Conservation (phyloP, 2,113 vertebrate species). For the Ameiurus melas region DNA sequence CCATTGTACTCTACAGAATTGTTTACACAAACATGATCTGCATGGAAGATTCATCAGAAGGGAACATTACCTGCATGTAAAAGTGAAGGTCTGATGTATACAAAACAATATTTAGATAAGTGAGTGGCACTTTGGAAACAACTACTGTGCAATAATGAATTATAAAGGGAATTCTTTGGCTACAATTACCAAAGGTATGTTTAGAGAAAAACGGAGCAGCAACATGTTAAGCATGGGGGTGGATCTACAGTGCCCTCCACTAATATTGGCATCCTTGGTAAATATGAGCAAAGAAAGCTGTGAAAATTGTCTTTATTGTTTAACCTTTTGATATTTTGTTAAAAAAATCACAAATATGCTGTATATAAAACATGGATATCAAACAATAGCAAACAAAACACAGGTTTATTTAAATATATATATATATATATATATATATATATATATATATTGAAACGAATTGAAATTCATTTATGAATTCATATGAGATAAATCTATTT, state of each 20-base stretch:
- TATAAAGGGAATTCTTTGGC: background rate
- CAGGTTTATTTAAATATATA: no score
- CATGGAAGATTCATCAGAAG: background rate
- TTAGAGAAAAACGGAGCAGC: background rate
- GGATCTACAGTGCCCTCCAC: background rate
- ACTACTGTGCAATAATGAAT: background rate
- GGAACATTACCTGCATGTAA: background rate
- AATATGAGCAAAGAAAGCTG: no score
- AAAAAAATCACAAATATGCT: no score
- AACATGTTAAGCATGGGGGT: background rate
- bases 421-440: no score
- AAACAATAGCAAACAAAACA: no score
- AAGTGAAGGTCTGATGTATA: background rate
- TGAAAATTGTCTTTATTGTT: no score
- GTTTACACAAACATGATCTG: background rate
- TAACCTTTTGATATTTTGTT: no score
- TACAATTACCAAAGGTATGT: background rate
- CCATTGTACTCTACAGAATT: background rate
- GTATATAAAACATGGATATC: no score
- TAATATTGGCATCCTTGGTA: no score
- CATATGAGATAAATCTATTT: no score
- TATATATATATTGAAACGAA: no score
- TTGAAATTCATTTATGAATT: no score
- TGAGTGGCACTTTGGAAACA: background rate
- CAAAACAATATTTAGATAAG: background rate